phyloP scores from a whole-genome alignment of 2,888 invertebrate species.

The Brenthis ino region DNA sequence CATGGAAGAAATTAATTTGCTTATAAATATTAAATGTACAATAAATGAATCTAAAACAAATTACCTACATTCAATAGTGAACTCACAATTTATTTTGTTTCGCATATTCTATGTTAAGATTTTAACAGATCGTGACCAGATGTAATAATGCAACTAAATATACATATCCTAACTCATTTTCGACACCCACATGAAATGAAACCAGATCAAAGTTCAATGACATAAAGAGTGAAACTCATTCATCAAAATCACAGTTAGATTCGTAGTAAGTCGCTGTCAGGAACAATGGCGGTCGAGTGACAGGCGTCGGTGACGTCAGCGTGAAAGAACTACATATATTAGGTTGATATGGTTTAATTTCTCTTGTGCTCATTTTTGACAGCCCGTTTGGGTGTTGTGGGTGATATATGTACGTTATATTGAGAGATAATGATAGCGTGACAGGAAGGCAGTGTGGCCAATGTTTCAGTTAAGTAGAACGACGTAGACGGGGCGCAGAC shows the following conservation, averaged over 20 bases:
- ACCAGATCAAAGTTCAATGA: conserved; percentile 76
- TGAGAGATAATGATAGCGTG: conserved; percentile 58
- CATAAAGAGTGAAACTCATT: conserved; percentile 72
- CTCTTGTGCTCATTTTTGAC: conserved; percentile 44
- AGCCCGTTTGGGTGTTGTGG: conserved; percentile 28
- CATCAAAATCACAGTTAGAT: conserved; percentile 69
- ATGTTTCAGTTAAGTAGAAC: conserved; percentile 70
- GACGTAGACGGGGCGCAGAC: conserved; percentile 75
- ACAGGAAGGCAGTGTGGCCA: conserved; percentile 69
- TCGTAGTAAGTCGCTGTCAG: conserved; percentile 59
- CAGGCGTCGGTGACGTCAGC: conserved; percentile 61
- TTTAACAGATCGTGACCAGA: conserved; percentile 32
- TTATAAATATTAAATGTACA: no score
- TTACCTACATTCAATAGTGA: neutral
- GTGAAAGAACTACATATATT: conserved; percentile 52
- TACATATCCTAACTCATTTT: conserved; percentile 53
- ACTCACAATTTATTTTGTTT: conserved; percentile 2
- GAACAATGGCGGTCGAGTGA: conserved; percentile 65
- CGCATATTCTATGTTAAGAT: conserved; percentile 3
- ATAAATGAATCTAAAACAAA: no score
- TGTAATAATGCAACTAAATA: conserved; percentile 38
- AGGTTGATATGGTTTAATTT: conserved; percentile 39
- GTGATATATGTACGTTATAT: conserved; percentile 49
- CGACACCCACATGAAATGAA: conserved; percentile 65
- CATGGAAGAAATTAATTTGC: no score